Evolutionary conservation across 2,797 vertebrate species (phyloP), one percentile per base, ranked within the genome.

Genomic region (Gymnoscopelus microlampas): DNA sequence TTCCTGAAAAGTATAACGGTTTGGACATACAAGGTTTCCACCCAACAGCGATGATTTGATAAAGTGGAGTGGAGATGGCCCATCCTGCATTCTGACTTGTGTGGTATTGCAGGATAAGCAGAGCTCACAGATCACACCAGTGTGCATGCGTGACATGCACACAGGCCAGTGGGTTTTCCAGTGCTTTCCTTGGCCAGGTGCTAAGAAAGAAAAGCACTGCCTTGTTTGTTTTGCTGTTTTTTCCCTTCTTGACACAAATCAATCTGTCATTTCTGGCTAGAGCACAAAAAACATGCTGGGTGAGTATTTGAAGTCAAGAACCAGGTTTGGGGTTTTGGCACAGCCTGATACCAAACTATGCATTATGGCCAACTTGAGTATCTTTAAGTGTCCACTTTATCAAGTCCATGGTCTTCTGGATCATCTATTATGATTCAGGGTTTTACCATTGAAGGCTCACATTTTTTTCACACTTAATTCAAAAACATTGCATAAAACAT

Each of bases 181-280:
- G 59, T 76, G 74, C 67, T 82, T 85, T 79, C 65, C 69, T 85
- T 83, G 79, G 76, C 77, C 55, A 5, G 49, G 32, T 68, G 53
- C 59, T 65, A 55, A 54, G 68, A 83, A 79, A 78, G 80, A 82
- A 83, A 82, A 75, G 74, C 66, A 80, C 76, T 23, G 72, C 24
- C 10, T 73, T 84, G 81, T 82, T 76, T 82, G 49, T 83, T 85
- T 80, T 79, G 66, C 66, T 74, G 9, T 72, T 64, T 79, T 81
- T 73, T 59, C 77, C 67, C 24, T 74, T 47, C 57, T 70, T 32
- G 26, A 66, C 63, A 75, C 69, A 76, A 82, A 88, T 87, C 65
- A 79, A 82, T 88, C 80, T 80, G 73, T 85, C 73, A 76, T 70
- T 63, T 70, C 53, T 80, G 77, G 58, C 65, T 61, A 57, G 29